Percentiles rank a stretch among this genome's conserved stretches.
Evolutionary conservation across 2,888 invertebrate species (phyloP).

Genomic region (Steinernema hermaphroditum): DNA sequence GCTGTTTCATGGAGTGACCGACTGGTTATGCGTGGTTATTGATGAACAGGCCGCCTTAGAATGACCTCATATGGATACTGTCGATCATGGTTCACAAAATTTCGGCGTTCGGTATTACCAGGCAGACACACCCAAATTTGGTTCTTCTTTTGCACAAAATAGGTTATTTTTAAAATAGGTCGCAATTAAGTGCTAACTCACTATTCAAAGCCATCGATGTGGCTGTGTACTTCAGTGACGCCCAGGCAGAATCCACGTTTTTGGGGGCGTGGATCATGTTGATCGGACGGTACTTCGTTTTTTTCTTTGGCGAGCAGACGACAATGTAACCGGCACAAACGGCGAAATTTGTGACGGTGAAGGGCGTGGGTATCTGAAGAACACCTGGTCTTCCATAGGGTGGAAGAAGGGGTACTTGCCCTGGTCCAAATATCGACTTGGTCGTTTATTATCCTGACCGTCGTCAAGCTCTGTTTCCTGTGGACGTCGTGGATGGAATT

Average conservation of each 20-base stretch:
- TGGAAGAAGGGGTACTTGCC: neutral
- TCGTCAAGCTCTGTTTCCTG: neutral
- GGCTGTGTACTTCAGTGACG: slow-evolving; percentile 37
- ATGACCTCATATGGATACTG: too few species aligned
- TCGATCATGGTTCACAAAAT: too few species aligned
- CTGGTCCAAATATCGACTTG: slow-evolving; percentile 38
- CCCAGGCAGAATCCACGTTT: slow-evolving; percentile 43
- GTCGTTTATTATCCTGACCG: slow-evolving; percentile 12
- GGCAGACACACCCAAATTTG: too few species aligned
- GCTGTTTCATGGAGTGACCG: too few species aligned
- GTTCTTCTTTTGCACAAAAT: too few species aligned
- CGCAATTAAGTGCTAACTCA: neutral
- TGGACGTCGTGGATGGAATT: neutral
- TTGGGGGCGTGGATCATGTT: slow-evolving; percentile 34
- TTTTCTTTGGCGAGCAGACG: slow-evolving; percentile 32
- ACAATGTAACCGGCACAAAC: slow-evolving; percentile 37
- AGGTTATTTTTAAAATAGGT: too few species aligned
- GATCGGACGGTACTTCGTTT: slow-evolving; percentile 36
- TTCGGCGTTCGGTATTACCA: too few species aligned
- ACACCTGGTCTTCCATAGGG: too few species aligned
- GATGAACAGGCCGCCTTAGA: too few species aligned
- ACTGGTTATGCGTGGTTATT: too few species aligned
- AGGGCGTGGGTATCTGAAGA: slow-evolving; percentile 36
- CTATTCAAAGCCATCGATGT: slow-evolving; percentile 39
- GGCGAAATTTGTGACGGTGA: slow-evolving; percentile 31